Base-by-base conservation (phyloP, 2,888 invertebrate genomes). In the Ormyrus labotus region DNA sequence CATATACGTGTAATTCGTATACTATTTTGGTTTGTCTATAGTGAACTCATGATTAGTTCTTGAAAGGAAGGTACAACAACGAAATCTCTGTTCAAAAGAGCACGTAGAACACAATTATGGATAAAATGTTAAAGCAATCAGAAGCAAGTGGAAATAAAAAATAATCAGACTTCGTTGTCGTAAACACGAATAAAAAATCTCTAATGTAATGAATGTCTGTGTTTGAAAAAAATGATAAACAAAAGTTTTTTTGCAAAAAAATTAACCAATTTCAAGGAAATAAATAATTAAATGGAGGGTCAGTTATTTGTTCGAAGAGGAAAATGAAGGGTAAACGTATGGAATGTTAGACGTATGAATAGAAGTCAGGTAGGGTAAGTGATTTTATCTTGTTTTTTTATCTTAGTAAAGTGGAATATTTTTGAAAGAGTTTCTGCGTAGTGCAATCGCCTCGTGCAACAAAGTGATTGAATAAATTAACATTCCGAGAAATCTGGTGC, bases 371-470 rank as follows among this genome's bases (percentile, higher is more conserved):
- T 34, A 77, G 60, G 65, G 50, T 69, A 73, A 81, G 78, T 83
- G 72, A 80, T 57, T 81, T 83, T 74, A 81, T 82, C 79, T 80
- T 84, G 61, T 84, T 78, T 78, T 34, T 70, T 77, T 81, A 81
- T 83, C 83, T 84, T 83, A 84, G 83, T 75, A 58, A 70, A 68
- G 64, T 57, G 51, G n/a, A 74, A 78, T 80, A 82, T 83, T 58
- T 83, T 81, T 80, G 80, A 82, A 81, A 82, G 67, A 83, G 76
- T 81, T 86, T 85, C 82, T 85, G 80, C 84, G 81, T 83, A 86
- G 88, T 89, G 89, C 89, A 85, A 87, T 87, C 86, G 86, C 86
- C 86, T 87, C 88, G 88, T 89, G 88, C 88, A 89, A 88, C 79
- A 86, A 84, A 82, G 78, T 78, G 67, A 69, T 81, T 84, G 51